Evolutionary conservation across 2,888 invertebrate genomes (phyloP), one percentile per base, ranked within the genome.

Genomic region (Drosophila ustulata): DNA sequence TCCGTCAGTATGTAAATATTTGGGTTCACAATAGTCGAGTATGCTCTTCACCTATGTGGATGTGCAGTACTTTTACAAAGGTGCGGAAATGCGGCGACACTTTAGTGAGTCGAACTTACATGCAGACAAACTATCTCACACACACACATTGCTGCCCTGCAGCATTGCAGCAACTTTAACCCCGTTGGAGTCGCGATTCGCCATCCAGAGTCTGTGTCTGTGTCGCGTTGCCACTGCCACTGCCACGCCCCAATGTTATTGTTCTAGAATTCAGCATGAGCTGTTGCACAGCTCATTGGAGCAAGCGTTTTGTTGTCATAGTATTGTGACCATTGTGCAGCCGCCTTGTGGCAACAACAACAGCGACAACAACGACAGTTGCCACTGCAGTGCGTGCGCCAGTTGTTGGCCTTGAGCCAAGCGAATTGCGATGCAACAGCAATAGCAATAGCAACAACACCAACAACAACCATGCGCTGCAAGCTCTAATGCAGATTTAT

Each of bases 361-460:
- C 50, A 32, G 18, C 32, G 18, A 23, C 34, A 37, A 4, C 37
- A 37, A 37, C 37, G n/a, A 37, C 26, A 13, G 49, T 46, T 58
- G 66, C 56, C 70, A 68, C 75, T 87, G 87, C 84, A 87, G 82
- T 84, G 84, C 87, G 87, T 84, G 84, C 63, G 69, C 62, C 66
- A 64, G 75, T 78, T 77, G 79, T 82, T 85, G 85, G 85, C 85
- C 85, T 85, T 85, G 88, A 85, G 88, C 85, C 85, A 85, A 85
- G 70, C 70, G 59, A 9, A 8, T 11, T 34, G 34, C 11, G 13
- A 41, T 41, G 72, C 55, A 55, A 52, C 53, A 49, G 39, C 26
- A 37, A 50, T 49, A 28, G 6, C 37, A 37, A 9, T n/a, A 51
- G 18, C n/a, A n/a, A n/a, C n/a, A 18, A 18, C 28, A 26, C 3